Base-by-base conservation (phyloP, 2,113 vertebrate genomes). In the Arothron firmamentum region DNA sequence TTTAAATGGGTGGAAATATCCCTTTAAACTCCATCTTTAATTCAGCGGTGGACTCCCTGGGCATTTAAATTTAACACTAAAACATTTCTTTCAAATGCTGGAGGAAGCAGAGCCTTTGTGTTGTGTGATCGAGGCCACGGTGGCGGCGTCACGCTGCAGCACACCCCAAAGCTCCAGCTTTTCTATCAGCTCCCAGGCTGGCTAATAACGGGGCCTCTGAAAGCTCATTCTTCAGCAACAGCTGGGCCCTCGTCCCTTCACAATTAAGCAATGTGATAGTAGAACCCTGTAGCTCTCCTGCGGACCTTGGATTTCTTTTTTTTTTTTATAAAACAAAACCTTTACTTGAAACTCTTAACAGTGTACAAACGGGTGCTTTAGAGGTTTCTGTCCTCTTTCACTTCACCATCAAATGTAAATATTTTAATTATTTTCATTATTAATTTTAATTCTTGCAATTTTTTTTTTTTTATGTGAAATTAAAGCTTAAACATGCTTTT, bases 141-240 rank as follows among this genome's bases (percentile, higher is more conserved):
- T 80, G 79, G 77, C 65, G 67, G 43, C 23, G 71, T 67, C 74
- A 73, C 67, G 77, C 74, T 67, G 66, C 58, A 77, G n/a, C 62
- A 58, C 54, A 69, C 59, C 71, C 64, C 53, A 59, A 78, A 83
- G 65, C 52, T 23, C 25, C 4, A 70, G 67, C 78, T 81, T 81
- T 77, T 66, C 72, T 74, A 74, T 82, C 74, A 71, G 64, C 69
- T 74, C 73, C 63, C 69, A 61, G 80, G 51, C 70, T 17, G 47
- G 46, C 56, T 68, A 65, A 70, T 72, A 74, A 79, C 68, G 74
- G 69, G 66, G 56, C 48, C 66, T 65, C 75, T 82, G 83, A 85
- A 87, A 83, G 82, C 65, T 41, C 70, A 82, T 57, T 79, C 79
- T 80, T 16, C 67, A 47, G 78, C 82, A 85, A 75, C 78, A 80